Conservation (phyloP, 2,113 vertebrate genomes). For the Lates calcarifer region DNA sequence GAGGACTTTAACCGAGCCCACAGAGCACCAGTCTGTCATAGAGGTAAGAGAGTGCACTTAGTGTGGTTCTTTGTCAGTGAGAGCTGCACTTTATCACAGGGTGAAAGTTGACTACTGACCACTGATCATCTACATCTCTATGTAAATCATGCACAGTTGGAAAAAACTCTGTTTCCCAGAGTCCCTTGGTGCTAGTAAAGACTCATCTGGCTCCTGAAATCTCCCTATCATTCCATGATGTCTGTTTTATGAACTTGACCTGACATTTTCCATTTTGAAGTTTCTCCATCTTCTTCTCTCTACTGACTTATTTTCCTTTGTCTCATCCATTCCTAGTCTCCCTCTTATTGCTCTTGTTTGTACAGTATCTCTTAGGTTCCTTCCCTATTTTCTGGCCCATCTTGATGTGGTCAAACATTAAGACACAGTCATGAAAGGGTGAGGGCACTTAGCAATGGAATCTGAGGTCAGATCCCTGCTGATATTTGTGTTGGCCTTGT, state of each 20-base stretch:
- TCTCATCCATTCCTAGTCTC: conserved; percentile 42
- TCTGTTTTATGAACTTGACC: conserved; percentile 65
- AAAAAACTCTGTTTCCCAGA: conserved; percentile 57
- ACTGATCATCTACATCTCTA: conserved; percentile 27
- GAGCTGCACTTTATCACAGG: conserved; percentile 2
- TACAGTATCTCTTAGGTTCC: conserved; percentile 23
- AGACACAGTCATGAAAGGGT: conserved; percentile 13
- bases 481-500: conserved; percentile 62
- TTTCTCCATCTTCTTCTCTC: conserved; percentile 33
- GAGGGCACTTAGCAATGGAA: conserved; percentile 9
- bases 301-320: conserved; percentile 33
- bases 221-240: conserved; percentile 52
- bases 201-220: conserved; percentile 43
- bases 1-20: conserved; percentile 30
- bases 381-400: not conserved
- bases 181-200: conserved; percentile 66
- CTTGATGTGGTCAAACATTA: conserved; percentile 25
- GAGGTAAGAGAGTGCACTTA: conserved; percentile 64
- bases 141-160: conserved; percentile 49
- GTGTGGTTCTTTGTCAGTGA: not conserved
- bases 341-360: conserved; percentile 46
- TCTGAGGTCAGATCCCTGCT: conserved; percentile 43
- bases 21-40: conserved; percentile 44
- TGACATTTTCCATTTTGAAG: conserved; percentile 62
- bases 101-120: conserved; percentile 25